Base-by-base conservation (phyloP, 2,888 invertebrate species). In the Ormyrus labotus region DNA sequence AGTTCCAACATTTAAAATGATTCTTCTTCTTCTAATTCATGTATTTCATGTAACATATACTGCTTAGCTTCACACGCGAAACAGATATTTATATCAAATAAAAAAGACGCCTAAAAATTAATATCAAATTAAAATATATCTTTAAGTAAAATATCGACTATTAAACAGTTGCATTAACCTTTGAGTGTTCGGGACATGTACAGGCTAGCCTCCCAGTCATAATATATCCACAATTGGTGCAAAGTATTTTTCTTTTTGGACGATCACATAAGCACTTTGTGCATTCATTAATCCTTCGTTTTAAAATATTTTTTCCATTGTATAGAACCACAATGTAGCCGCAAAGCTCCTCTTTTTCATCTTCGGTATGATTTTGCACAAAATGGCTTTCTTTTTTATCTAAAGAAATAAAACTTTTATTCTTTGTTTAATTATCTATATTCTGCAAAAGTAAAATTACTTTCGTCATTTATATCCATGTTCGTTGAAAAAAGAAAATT, bases 161-260 rank as follows among this genome's bases (percentile, higher is more conserved):
- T 64, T 34, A 6, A 45, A 53, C 9, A 72, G 8, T 48, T n/a
- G 10, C 45, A 72, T 45, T 4, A n/a, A 74, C 74, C 74, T n/a
- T 65, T 34, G 8, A 2, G 45, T 74, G 74, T 6, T 6, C n/a
- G 11, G 65, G 34, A 45, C 74, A 74, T 9, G 0, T 2, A 9
- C 4, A 19, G 10, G 50, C 45, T 45, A 77, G n/a, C 50, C 76
- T 45, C 0, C 76, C 76, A 34, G 57, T 64, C 61, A 50, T 70
- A 0, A 57, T 5, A 47, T 70, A 48, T 8, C 76, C 76, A 34
- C 76, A 77, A 47, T 77, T 77, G n/a, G 11, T 34, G 9, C 76
- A 77, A 6, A 77, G 48, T 1, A 77, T 55, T 6, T 11, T 53
- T 34, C 19, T 70, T 34, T 68, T 63, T 1, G 63, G 63, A 6